Conservation (phyloP, 2,797 vertebrate species). For the Pristis pectinata region DNA sequence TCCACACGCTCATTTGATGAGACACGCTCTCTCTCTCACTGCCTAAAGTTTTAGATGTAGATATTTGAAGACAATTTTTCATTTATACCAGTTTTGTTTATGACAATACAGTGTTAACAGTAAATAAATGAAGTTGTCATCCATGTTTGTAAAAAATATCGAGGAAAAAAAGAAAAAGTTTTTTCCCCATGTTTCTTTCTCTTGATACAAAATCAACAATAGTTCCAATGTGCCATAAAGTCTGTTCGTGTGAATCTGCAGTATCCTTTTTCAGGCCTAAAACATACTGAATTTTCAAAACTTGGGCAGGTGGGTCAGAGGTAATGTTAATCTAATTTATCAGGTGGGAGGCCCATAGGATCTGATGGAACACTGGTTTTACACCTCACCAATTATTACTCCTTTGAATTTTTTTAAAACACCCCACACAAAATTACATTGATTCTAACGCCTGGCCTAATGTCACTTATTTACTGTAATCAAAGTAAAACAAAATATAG, state of each 20-base stretch:
- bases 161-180: slow-evolving; percentile 55
- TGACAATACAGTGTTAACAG: slow-evolving; percentile 75
- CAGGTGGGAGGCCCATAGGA: background rate
- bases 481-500: background rate
- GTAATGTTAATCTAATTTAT: background rate
- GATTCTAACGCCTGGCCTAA: background rate
- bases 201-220: slow-evolving; percentile 46
- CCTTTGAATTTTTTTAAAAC: background rate
- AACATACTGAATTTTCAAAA: background rate
- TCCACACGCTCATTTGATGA: slow-evolving; percentile 72
- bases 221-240: slow-evolving; percentile 66
- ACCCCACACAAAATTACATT: background rate
- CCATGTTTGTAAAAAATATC: slow-evolving; percentile 60
- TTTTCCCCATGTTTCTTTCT: slow-evolving; percentile 56
- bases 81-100: slow-evolving; percentile 79
- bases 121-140: slow-evolving; percentile 84
- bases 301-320: background rate
- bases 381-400: background rate
- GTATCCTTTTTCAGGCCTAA: slow-evolving; percentile 32
- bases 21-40: slow-evolving; percentile 92
- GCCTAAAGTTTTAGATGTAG: slow-evolving; percentile 90
- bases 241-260: slow-evolving; percentile 15
- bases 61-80: slow-evolving; percentile 77
- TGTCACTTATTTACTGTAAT: background rate
- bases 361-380: background rate